phyloP scores from a whole-genome alignment of 2,113 vertebrate species.

The Trichomycterus rosablanca region DNA sequence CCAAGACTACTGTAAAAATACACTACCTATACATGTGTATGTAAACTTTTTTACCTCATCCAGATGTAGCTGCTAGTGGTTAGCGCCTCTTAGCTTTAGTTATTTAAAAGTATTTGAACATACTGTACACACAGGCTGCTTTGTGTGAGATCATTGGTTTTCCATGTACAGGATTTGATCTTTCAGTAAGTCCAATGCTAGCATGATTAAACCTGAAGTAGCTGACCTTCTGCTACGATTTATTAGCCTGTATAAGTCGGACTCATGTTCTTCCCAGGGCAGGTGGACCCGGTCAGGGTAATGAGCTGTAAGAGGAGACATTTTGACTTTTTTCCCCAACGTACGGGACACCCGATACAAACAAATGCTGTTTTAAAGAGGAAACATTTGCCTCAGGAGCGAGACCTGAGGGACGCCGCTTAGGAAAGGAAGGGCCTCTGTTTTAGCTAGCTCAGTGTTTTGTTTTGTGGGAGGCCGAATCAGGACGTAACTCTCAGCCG shows the following conservation, averaged over 20 bases:
- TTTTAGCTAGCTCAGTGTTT: constrained; percentile 22
- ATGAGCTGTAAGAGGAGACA: constrained; percentile 32
- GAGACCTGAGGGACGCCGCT: constrained; percentile 21
- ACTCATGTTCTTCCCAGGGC: constrained; percentile 10
- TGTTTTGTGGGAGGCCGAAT: constrained; percentile 32
- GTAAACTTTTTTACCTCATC: no score
- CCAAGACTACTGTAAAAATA: no score
- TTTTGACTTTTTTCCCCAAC: neutral
- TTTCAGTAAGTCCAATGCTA: neutral
- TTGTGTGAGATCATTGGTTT: neutral
- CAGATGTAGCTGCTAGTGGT: no score
- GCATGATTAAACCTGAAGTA: neutral
- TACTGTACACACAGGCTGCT: no score
- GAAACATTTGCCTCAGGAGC: constrained; percentile 37
- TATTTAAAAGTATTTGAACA: no score
- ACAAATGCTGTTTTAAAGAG: constrained; percentile 39
- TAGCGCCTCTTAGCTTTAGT: no score
- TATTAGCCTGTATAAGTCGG: neutral
- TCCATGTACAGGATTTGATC: neutral
- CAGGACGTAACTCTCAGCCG: constrained; percentile 19
- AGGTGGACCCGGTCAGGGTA: constrained; percentile 37
- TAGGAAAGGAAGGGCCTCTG: constrained; percentile 24
- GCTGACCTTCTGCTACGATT: neutral
- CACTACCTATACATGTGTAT: no score
- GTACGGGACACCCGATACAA: constrained; percentile 39